Evolutionary conservation across 2,113 vertebrate genomes (phyloP), one percentile per base, ranked within the genome.

Genomic region (Candoia aspera): DNA sequence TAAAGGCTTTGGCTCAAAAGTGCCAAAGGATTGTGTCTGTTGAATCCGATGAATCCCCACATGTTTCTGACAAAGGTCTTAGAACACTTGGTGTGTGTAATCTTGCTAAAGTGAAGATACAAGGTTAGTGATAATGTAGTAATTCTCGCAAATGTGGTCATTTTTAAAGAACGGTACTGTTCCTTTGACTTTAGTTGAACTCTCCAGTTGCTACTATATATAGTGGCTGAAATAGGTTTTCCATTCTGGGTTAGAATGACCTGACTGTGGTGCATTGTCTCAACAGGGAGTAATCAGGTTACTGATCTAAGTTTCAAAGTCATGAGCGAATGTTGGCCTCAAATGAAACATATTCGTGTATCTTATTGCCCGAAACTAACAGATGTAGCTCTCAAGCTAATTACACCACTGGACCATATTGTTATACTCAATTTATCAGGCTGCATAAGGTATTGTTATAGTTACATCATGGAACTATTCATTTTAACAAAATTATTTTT

Each of bases 271-370:
- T 88, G 15, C 93, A 0, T 94, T 58, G 24, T 93, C 95, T 92
- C 93, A 95, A 87, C 91, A 98, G 98, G 98, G 73, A 98, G 98
- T 96, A 97, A 97, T 90, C 97, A 97, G 84, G 96, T 98, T 68
- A 98, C 97, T 68, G 98, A 98, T 87, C 24, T 93, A 60, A 97
- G 96, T 97, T 98, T 98, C 96, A 96, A 96, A 89, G 15, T 94
- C 49, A 94, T 98, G 91, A 98, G 97, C 94, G 96, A 96, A 92
- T 96, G 92, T 92, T 98, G 97, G n/a, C 97, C 94, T 2, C 94
- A 94, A 49, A 97, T 99, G 58, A 93, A 49, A 46, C 97, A 97
- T 46, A 96, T 99, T 95, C 97, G 97, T 49, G 95, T 97, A 46
- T 94, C 94, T 6, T 95, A 97, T 89, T 98, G 98, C 93, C 96